These are phyloP conservation scores for Acronicta aceris DNA, from an alignment of 2,888 invertebrate species.

Conservation along the genomic window DNA sequence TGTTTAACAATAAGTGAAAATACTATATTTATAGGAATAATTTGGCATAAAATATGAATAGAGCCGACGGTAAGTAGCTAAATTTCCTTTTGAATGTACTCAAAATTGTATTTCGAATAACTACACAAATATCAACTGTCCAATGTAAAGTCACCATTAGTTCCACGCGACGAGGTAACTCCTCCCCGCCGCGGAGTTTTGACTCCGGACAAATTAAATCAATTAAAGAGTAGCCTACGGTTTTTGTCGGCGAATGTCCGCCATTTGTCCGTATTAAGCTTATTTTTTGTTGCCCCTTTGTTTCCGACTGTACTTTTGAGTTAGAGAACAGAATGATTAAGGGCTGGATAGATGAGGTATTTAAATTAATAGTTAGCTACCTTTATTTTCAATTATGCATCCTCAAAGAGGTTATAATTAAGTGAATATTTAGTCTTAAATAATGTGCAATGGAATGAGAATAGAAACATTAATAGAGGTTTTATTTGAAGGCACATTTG, in stretches of 20 bases:
- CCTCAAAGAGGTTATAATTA: constrained; percentile 13
- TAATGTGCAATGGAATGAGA: background rate
- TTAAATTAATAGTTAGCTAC: constrained; percentile 35
- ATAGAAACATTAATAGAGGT: background rate
- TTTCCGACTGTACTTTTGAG: constrained; percentile 33
- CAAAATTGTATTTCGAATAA: background rate
- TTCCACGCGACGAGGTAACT: constrained; percentile 57
- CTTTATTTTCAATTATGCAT: constrained; percentile 18
- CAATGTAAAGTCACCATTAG: constrained; percentile 39
- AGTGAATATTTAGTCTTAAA: background rate
- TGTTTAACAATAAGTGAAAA: no score
- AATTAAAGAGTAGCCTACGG: constrained; percentile 79
- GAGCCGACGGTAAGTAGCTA: no score
- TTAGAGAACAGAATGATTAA: constrained; percentile 36
- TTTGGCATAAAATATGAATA: no score
- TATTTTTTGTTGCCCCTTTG: constrained; percentile 71
- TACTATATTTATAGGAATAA: no score
- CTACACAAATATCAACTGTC: no score
- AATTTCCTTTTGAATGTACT: no score
- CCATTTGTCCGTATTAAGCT: constrained; percentile 81
- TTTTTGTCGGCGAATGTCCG: constrained; percentile 75
- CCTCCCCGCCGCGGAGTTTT: constrained; percentile 74
- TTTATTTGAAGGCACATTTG: no score
- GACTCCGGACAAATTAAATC: constrained; percentile 87
- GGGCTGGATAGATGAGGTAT: constrained; percentile 18